A percentile compares a stretch with the other conserved stretches of the same genome.
Evolutionary conservation across 2,888 invertebrate species (phyloP).

Genomic region (Miltochrista miniata): DNA sequence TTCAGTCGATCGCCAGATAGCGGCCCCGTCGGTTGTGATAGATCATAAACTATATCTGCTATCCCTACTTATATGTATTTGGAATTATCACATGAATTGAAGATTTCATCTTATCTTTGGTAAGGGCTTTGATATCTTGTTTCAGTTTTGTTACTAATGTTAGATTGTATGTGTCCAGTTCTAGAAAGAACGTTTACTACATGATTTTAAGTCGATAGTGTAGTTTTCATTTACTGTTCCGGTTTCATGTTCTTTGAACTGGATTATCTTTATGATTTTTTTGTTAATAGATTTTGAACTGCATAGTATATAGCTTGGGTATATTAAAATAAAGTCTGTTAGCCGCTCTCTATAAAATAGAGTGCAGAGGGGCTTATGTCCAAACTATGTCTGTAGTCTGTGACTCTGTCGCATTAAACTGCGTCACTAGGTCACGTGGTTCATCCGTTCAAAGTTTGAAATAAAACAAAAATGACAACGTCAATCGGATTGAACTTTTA

Average conservation of each 20-base stretch:
- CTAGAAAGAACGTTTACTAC: not conserved
- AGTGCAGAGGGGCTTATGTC: too few species aligned
- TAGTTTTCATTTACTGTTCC: not conserved
- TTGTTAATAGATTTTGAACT: too few species aligned
- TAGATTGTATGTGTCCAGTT: not conserved
- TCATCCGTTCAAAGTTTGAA: too few species aligned
- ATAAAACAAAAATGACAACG: too few species aligned
- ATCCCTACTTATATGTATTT: conserved; percentile 14
- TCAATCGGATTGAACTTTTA: too few species aligned
- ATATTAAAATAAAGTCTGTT: too few species aligned
- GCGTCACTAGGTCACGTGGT: too few species aligned
- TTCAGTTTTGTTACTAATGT: conserved; percentile 3
- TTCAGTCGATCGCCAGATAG: conserved; percentile 79
- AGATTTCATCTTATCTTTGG: conserved; percentile 41
- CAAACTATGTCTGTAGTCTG: too few species aligned
- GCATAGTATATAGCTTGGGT: too few species aligned
- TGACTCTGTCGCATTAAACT: too few species aligned
- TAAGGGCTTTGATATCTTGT: conserved; percentile 25
- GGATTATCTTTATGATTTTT: conserved; percentile 2
- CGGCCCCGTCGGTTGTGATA: conserved; percentile 65
- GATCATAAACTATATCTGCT: conserved; percentile 28
- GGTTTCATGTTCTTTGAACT: not conserved
- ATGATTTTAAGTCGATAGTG: not conserved
- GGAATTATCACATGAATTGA: conserved; percentile 23
- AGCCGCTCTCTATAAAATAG: too few species aligned